phyloP scores from a whole-genome alignment of 2,888 invertebrate genomes.

The Anoplius nigerrimus region DNA sequence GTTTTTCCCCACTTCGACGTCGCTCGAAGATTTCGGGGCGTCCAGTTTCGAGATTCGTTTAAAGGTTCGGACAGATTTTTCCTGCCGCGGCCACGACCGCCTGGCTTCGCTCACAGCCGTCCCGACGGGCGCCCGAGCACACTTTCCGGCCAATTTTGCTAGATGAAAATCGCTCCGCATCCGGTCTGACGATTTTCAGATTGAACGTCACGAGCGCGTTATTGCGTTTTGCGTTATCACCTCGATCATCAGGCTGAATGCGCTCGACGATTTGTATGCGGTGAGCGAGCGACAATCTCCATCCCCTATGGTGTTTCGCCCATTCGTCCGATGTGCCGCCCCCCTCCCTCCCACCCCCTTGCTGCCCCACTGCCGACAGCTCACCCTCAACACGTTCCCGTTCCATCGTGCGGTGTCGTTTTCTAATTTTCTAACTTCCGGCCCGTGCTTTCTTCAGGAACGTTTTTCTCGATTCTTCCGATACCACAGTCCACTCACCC shows the following conservation, averaged over 20 bases:
- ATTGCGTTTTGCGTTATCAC: constrained; percentile 5
- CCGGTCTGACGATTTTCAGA: constrained; percentile 24
- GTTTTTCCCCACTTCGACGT: too few relatives aligned
- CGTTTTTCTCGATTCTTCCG: not conserved
- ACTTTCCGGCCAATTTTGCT: constrained; percentile 36
- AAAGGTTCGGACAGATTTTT: too few relatives aligned
- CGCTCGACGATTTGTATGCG: constrained; percentile 53
- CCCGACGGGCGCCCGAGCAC: constrained; percentile 13
- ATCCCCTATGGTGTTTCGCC: constrained; percentile 19
- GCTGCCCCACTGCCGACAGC: not conserved
- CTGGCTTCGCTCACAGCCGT: too few relatives aligned
- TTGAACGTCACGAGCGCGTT: constrained; percentile 48
- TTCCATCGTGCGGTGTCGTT: constrained; percentile 1
- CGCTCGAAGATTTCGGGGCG: too few relatives aligned
- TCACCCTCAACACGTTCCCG: too few relatives aligned
- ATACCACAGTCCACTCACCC: not conserved
- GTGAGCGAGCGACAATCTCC: constrained; percentile 45
- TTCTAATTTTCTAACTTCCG: not conserved
- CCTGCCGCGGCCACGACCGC: too few relatives aligned
- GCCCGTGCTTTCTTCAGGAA: not conserved
- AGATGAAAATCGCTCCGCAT: not conserved
- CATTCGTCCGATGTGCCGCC: not conserved
- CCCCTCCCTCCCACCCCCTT: not conserved
- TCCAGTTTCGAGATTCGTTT: too few relatives aligned
- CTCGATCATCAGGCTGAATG: constrained; percentile 14